Evolutionary conservation across 1,140 invertebrate genomes (phyloP).

Genomic region (Berghia stephanieae): DNA sequence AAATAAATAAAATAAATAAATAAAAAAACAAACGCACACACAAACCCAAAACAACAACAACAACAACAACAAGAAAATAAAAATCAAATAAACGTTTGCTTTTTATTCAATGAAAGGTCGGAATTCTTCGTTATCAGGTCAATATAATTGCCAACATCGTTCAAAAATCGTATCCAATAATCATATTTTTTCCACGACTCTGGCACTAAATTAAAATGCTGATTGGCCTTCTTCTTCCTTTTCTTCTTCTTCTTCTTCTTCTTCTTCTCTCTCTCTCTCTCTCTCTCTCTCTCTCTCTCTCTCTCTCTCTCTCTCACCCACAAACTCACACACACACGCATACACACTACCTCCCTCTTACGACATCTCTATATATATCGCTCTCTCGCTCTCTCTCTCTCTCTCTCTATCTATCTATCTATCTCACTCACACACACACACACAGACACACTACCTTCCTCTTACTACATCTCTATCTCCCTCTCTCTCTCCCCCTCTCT

Average conservation of each 20-base stretch:
- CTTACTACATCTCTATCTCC: constrained; percentile 15
- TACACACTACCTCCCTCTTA: no score
- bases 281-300: not conserved
- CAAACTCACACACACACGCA: no score
- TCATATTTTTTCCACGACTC: no score
- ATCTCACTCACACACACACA: not conserved
- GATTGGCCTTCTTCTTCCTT: not conserved
- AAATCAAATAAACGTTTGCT: no score
- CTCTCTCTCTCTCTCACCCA: no score
- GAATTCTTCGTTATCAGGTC: no score
- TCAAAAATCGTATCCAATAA: not conserved
- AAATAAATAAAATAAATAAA: no score
- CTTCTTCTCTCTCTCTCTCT: not conserved
- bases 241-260: not conserved
- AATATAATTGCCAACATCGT: not conserved
- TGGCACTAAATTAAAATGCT: not conserved
- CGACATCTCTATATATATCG: no score
- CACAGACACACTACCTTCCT: constrained; percentile 5
- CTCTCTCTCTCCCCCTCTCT: constrained; percentile 8
- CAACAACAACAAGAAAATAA: not conserved
- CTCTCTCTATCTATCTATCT: not conserved
- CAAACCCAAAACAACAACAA: not conserved
- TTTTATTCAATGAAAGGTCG: no score
- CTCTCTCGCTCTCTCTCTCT: not conserved
- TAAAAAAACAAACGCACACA: no score